Percentiles rank a stretch among this genome's conserved stretches.
These are phyloP conservation scores for Drosophila melanogaster DNA, from an alignment of 1,140 invertebrate species.

Conservation along the genomic window Release_6_plus_ISO1_MT NT_037436.4:13459501-13460000, in stretches of 20 bases:
- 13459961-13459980: constrained; percentile 23
- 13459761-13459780: constrained; percentile 24
- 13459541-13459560: too few relatives aligned
- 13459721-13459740: constrained; percentile 34
- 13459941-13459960: constrained; percentile 30
- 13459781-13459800: constrained; percentile 40
- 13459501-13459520: too few relatives aligned
- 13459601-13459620: not conserved
- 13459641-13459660: too few relatives aligned
- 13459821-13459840: constrained; percentile 16
- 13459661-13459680: not conserved
- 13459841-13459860: not conserved
- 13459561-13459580: too few relatives aligned
- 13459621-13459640: not conserved
- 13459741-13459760: constrained; percentile 32
- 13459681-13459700: constrained; percentile 8
- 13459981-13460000: not conserved
- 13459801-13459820: not conserved
- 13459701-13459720: constrained; percentile 5
- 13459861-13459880: constrained; percentile 38
- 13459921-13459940: constrained; percentile 8
- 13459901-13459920: not conserved
- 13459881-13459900: constrained; percentile 18
- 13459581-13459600: not conserved
- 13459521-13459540: too few relatives aligned